phyloP scores from a whole-genome alignment of 2,888 invertebrate genomes.

The Crocallis elinguaria region DNA sequence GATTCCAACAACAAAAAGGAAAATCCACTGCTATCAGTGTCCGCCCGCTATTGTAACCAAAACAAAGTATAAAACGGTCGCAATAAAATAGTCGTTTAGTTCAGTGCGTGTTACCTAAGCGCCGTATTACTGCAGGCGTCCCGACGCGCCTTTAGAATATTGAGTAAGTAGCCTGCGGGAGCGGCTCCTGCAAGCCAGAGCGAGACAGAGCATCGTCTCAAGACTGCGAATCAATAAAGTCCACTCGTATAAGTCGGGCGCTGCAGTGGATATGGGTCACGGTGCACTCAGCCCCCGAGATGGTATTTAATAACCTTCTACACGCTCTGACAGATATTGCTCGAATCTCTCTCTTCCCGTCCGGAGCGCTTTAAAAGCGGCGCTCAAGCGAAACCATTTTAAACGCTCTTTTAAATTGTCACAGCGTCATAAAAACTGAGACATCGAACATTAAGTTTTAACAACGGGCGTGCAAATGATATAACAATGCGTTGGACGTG shows the following conservation, averaged over 20 bases:
- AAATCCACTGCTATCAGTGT: neutral
- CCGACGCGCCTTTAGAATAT: constrained; percentile 73
- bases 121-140: constrained; percentile 70
- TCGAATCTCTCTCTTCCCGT: constrained; percentile 53
- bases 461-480: constrained; percentile 33
- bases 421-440: constrained; percentile 50
- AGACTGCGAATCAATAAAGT: constrained; percentile 86
- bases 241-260: constrained; percentile 81
- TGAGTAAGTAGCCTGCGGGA: constrained; percentile 77
- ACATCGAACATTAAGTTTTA: constrained; percentile 37
- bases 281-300: constrained; percentile 74
- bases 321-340: constrained; percentile 72
- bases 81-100: constrained; percentile 59
- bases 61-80: constrained; percentile 49
- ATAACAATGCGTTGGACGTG: constrained; percentile 40
- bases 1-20: neutral
- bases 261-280: constrained; percentile 82
- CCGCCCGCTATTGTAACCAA: constrained; percentile 16
- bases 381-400: constrained; percentile 48
- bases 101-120: constrained; percentile 67
- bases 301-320: constrained; percentile 77
- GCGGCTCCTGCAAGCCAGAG: constrained; percentile 51
- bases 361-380: constrained; percentile 47
- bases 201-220: constrained; percentile 77
- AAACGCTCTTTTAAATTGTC: constrained; percentile 52